Conservation (phyloP, 1,140 invertebrate species). For the Coelopa frigida region DNA sequence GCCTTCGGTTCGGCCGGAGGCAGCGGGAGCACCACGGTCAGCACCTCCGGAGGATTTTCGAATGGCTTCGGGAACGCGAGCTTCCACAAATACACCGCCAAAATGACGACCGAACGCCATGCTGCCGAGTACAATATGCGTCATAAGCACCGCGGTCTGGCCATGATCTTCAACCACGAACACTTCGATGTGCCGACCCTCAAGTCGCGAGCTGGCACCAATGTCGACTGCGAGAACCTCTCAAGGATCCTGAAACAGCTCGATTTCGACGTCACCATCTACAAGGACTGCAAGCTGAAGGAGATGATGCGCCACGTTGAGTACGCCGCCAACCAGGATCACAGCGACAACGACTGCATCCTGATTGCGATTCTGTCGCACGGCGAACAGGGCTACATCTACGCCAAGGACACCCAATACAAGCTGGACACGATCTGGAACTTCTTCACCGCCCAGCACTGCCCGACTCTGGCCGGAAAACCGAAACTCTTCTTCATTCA, state of each 20-base stretch:
- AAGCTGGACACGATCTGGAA: constrained; percentile 77
- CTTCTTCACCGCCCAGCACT: constrained; percentile 80
- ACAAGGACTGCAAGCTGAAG: constrained; percentile 54
- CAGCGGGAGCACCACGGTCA: constrained; percentile 19
- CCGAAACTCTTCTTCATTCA: constrained; percentile 91
- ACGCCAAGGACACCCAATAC: constrained; percentile 78
- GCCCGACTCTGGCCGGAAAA: constrained; percentile 81
- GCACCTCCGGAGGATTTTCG: constrained; percentile 35
- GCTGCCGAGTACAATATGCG: constrained; percentile 80
- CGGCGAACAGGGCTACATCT: constrained; percentile 80
- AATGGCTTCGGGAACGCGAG: constrained; percentile 27
- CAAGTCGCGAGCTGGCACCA: constrained; percentile 61
- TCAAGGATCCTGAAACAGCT: constrained; percentile 57
- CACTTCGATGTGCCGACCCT: constrained; percentile 59
- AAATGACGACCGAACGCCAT: constrained; percentile 61
- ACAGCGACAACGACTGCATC: constrained; percentile 70
- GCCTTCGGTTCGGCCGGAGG: constrained; percentile 29
- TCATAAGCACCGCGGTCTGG: constrained; percentile 65
- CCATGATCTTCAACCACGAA: constrained; percentile 90
- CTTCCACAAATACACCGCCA: constrained; percentile 40
- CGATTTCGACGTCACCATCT: constrained; percentile 65
- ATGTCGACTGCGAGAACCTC: constrained; percentile 66
- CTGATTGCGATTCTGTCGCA: constrained; percentile 78
- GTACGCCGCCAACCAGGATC: constrained; percentile 62
- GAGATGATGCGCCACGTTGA: constrained; percentile 61